Evolutionary conservation across 2,888 invertebrate genomes (phyloP), one percentile per base, ranked within the genome.

Genomic region (Parnassius apollo): DNA sequence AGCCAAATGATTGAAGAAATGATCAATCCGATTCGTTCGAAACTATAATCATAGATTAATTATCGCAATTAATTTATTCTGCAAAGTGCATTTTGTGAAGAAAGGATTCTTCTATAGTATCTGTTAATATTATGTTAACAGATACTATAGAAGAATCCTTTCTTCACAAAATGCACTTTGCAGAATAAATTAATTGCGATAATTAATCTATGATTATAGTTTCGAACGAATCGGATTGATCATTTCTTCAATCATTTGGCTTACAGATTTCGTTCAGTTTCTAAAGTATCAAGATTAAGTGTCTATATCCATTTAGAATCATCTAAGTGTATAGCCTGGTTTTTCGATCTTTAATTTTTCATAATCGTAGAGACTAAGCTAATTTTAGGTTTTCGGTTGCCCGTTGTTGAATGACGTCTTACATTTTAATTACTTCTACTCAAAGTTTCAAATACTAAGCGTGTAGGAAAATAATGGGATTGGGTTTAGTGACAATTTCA

Each of bases 31-130:
- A 25, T 53, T 13, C 46, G 52, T 59, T 25, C 35, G 35, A n/a
- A 13, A 59, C n/a, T 18, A 46, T 45, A 52, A 59, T 59, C 52
- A 52, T 52, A 45, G 7, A 10, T n/a, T n/a, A 53, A 59, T 46
- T 10, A 45, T 57, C 0, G 35, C 35, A 35, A 35, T 35, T 35
- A 4, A 35, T 35, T 35, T 7, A 35, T 7, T 35, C 35, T 35
- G 35, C 35, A 35, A 1, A 4, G 4, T 35, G 7, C 7, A 35
- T 35, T 35, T 35, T 35, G 35, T 35, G 35, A 35, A 35, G 35
- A 7, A 7, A 35, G 7, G 35, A 4, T 35, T 35, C 35, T 7
- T 35, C 35, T 4, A 35, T 4, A 35, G 35, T 35, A 7, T 35
- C 7, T 35, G 7, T 35, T 7, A n/a, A n/a, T n/a, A n/a, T n/a